Conservation (phyloP, 2,888 invertebrate genomes). For the Argyra leucocephala region DNA sequence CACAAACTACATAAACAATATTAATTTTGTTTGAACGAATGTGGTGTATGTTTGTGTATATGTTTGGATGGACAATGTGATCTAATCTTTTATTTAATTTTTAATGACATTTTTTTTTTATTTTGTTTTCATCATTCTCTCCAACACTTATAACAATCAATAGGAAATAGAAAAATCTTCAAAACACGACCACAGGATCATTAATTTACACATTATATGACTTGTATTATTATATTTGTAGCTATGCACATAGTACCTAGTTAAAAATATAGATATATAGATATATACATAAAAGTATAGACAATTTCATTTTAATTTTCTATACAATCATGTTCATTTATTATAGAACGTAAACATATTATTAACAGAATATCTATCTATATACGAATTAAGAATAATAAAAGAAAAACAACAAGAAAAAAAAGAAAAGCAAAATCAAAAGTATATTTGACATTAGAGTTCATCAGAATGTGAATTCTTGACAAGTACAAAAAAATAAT, state of each 20-base stretch:
- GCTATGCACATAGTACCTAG: not conserved
- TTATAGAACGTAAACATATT: not conserved
- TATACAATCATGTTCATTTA: not conserved
- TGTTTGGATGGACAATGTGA: too few relatives aligned
- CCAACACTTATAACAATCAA: too few relatives aligned
- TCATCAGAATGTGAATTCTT: not conserved
- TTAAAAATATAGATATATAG: not conserved
- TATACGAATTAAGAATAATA: not conserved
- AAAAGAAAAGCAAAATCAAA: not conserved
- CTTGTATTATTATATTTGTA: not conserved
- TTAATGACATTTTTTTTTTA: too few relatives aligned
- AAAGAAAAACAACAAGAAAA: not conserved
- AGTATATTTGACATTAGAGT: not conserved
- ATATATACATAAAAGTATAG: not conserved
- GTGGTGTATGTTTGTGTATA: too few relatives aligned
- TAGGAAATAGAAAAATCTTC: not conserved
- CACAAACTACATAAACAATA: not conserved
- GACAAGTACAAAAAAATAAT: not conserved
- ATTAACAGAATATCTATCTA: too few relatives aligned
- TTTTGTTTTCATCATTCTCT: too few relatives aligned
- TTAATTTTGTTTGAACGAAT: too few relatives aligned
- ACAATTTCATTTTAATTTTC: slow-evolving; percentile 3
- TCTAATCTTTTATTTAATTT: too few relatives aligned
- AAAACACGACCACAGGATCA: not conserved
- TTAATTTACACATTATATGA: not conserved